These are phyloP conservation scores for Crotalus adamanteus DNA, from an alignment of 2,797 vertebrate genomes.

Conservation along the genomic window DNA sequence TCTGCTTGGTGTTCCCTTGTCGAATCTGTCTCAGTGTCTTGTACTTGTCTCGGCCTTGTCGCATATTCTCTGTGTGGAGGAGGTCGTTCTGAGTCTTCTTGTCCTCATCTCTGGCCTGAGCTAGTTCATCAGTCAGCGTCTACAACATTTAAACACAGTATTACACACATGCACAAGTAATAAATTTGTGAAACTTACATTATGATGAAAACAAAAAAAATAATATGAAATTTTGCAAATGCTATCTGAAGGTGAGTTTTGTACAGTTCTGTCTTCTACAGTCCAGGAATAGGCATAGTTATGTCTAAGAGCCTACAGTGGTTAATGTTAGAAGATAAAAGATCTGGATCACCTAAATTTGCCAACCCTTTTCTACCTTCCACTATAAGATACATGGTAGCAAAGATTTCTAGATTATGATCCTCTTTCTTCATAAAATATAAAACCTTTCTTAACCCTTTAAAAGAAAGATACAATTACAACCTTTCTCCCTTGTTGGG, in stretches of 20 bases:
- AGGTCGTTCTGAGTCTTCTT: constrained; percentile 92
- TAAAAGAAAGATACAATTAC: too few relatives aligned
- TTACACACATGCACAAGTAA: neutral
- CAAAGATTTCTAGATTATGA: neutral
- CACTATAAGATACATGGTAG: neutral
- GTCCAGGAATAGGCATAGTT: too few relatives aligned
- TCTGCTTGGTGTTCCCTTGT: constrained; percentile 97
- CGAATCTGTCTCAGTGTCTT: constrained; percentile 95
- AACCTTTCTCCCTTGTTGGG: neutral
- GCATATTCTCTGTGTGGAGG: constrained; percentile 88
- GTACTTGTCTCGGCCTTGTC: constrained; percentile 92
- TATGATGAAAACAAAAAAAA: neutral
- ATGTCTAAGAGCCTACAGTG: neutral
- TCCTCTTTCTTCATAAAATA: neutral
- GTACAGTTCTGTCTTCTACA: neutral
- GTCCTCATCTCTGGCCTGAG: constrained; percentile 85
- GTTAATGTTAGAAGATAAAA: neutral
- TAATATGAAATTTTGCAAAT: neutral
- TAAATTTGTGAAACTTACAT: neutral
- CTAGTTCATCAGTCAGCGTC: constrained; percentile 88
- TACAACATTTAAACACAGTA: constrained; percentile 20
- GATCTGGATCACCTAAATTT: neutral
- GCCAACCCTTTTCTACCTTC: neutral
- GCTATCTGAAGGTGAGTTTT: neutral
- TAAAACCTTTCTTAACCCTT: neutral